These are phyloP conservation scores for Pemphredon lugubris DNA, from an alignment of 2,888 invertebrate species.

Conservation along the genomic window DNA sequence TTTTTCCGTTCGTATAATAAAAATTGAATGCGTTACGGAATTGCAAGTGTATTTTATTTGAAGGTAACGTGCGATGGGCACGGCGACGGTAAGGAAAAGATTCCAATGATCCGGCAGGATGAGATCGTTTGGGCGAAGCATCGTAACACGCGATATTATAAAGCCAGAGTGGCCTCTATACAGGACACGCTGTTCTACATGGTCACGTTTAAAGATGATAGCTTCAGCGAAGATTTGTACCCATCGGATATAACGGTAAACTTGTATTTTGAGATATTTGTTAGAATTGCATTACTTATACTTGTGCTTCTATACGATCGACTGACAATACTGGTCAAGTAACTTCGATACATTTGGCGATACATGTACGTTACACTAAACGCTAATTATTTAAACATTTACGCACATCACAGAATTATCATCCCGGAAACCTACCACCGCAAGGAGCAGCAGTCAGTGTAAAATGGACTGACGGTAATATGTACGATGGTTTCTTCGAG, in stretches of 20 bases:
- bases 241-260: slow-evolving; percentile 83
- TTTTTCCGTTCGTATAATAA: not conserved
- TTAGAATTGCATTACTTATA: no score
- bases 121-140: slow-evolving; percentile 85
- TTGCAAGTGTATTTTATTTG: not conserved
- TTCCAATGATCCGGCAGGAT: slow-evolving; percentile 73
- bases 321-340: no score
- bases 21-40: not conserved
- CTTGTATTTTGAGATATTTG: not conserved
- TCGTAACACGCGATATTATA: slow-evolving; percentile 84
- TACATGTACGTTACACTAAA: no score
- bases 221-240: slow-evolving; percentile 84
- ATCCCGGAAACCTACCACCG: slow-evolving; percentile 76
- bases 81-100: slow-evolving; percentile 71
- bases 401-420: slow-evolving; percentile 67
- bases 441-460: slow-evolving; percentile 82
- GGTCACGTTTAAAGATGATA: slow-evolving; percentile 85
- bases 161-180: slow-evolving; percentile 82
- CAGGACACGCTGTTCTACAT: slow-evolving; percentile 82
- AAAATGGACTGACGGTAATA: slow-evolving; percentile 83
- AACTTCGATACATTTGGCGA: no score
- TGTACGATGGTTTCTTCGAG: slow-evolving; percentile 81
- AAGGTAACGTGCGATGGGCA: slow-evolving; percentile 77
- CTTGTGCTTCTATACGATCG: no score
- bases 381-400: not conserved